Base-by-base conservation (phyloP, 2,888 invertebrate species). In the Protonemura montana region DNA sequence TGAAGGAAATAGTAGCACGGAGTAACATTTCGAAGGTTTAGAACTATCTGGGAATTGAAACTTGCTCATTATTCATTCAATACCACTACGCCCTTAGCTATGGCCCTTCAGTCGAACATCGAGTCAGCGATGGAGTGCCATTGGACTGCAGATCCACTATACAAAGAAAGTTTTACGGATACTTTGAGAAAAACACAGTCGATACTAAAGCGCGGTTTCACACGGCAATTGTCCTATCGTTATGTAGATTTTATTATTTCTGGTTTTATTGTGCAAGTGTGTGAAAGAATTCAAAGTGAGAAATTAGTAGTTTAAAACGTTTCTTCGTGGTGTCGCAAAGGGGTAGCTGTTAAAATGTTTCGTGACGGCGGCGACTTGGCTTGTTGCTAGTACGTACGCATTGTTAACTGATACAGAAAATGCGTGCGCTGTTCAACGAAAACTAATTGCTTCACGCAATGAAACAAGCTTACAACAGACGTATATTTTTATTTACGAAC, bases 361-460 rank as follows among this genome's bases (percentile, higher is more conserved):
- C 35, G 35, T 35, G 35, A 3, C 59, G 59, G 59, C 21, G 13
- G 59, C 59, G 6, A 10, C 16, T 59, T 21, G 13, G 16, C 16
- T 10, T 59, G 3, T 59, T 59, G 59, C 21, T 59, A 21, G 16
- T 0, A 78, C 27, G 28, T 83, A 41, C 29, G 29, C 29, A 41
- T 42, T 83, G 35, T 5, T 83, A 83, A 83, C 30, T 83, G 82
- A 83, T 83, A 83, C 26, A 83, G 41, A 41, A 83, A 83, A 30
- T 83, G 82, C 82, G 82, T 41, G 82, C 25, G 42, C 82, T 21
- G 26, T 78, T 78, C n/a, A 28, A 78, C 25, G 21, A 78, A 78
- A 78, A 27, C 28, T 21, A 59, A 78, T 78, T 27, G 1, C 26
- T 78, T 78, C 78, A 78, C 41, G 82, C 82, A 25, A 41, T 26